Evolutionary conservation across 2,113 vertebrate species (phyloP).

Genomic region (Mustela nigripes): DNA sequence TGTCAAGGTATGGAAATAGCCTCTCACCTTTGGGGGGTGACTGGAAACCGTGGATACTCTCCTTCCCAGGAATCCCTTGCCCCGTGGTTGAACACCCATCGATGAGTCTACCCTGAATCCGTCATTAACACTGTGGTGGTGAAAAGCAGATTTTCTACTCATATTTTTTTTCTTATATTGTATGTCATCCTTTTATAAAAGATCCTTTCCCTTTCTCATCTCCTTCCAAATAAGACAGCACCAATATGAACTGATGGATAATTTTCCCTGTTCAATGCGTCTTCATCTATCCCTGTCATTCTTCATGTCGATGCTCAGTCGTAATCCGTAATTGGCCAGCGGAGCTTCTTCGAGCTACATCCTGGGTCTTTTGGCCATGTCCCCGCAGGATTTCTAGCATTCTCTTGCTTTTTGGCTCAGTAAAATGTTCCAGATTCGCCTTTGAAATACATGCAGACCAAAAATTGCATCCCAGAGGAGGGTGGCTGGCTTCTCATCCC

Average conservation of each 20-base stretch:
- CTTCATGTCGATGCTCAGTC: background rate
- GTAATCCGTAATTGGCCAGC: background rate
- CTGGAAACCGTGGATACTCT: background rate
- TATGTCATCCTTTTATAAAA: background rate
- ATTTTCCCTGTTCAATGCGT: background rate
- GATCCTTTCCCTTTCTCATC: background rate
- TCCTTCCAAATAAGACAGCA: background rate
- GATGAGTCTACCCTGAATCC: background rate
- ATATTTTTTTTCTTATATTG: background rate
- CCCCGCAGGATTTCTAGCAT: background rate
- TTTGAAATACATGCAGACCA: background rate
- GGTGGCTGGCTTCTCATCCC: background rate
- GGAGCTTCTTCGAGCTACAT: background rate
- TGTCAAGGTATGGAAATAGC: accelerated
- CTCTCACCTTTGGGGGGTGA: background rate
- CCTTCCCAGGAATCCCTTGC: background rate
- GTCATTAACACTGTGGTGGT: background rate
- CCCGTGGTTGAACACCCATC: background rate
- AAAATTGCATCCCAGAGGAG: background rate
- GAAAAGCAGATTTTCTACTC: background rate
- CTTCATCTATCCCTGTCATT: background rate
- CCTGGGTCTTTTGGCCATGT: background rate
- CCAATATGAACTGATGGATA: background rate
- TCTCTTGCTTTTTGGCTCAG: background rate
- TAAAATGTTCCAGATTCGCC: background rate